These are phyloP conservation scores for Zaprionus gabonicus DNA, from an alignment of 1,140 invertebrate species.

Conservation along the genomic window DNA sequence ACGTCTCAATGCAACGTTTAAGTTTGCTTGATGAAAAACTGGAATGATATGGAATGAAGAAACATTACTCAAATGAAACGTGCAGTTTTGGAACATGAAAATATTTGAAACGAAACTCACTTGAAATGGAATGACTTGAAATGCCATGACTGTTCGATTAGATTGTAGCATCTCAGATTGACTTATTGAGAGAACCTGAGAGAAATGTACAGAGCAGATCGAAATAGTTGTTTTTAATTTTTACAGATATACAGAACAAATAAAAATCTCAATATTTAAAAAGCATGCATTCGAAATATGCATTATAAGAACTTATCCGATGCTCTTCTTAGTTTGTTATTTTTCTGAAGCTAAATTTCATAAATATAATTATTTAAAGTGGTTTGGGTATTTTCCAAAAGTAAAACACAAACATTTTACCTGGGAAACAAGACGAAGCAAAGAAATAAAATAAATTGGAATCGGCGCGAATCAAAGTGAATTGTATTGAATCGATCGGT, in stretches of 20 bases:
- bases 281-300: not conserved
- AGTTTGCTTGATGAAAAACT: not conserved
- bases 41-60: not conserved
- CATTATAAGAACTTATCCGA: not conserved
- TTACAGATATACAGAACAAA: not conserved
- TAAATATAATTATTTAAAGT: not conserved
- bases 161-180: not conserved
- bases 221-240: not conserved
- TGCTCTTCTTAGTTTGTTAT: not conserved
- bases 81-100: not conserved
- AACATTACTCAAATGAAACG: not conserved
- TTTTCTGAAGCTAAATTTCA: not conserved
- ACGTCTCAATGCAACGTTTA: not conserved
- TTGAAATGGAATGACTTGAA: not conserved
- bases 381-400: not conserved
- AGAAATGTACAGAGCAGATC: not conserved
- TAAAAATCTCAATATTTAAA: not conserved
- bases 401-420: not conserved
- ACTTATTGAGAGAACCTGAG: not conserved
- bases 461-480: constrained; percentile 1
- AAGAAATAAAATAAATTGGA: not conserved
- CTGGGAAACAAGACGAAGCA: not conserved
- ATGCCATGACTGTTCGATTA: not conserved
- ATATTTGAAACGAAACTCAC: not conserved
- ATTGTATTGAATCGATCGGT: not conserved